Conservation (phyloP, 92 coral and sea anemone genomes). For the Zoanthus solanderi region DNA sequence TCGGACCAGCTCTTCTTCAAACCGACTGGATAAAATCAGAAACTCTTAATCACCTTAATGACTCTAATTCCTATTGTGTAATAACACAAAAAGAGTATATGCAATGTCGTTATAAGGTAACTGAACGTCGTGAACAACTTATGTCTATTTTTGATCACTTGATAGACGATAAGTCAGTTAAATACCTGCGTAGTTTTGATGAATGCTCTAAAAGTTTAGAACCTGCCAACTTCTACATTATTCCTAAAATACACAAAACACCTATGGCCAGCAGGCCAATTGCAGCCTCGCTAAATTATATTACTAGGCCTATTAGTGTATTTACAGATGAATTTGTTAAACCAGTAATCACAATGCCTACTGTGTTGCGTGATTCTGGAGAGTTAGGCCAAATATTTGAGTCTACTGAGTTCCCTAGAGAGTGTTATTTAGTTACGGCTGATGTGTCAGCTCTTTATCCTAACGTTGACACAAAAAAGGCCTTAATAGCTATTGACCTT, state of each 20-base stretch:
- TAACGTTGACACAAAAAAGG: too few relatives aligned
- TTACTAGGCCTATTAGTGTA: too few relatives aligned
- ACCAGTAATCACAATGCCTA: too few relatives aligned
- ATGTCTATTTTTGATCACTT: slow-evolving; percentile 2
- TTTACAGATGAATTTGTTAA: too few relatives aligned
- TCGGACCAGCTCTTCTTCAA: not conserved
- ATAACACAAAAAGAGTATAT: not conserved
- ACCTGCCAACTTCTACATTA: slow-evolving; percentile 20
- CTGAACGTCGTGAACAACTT: slow-evolving; percentile 5
- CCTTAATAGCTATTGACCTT: too few relatives aligned
- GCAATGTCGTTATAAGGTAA: slow-evolving; percentile 3
- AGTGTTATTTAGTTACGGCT: too few relatives aligned
- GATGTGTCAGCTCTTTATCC: too few relatives aligned
- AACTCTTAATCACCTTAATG: slow-evolving; percentile 16
- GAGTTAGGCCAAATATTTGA: too few relatives aligned
- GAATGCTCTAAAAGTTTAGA: slow-evolving; percentile 19
- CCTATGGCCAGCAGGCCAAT: too few relatives aligned
- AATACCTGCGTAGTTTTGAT: slow-evolving; percentile 22
- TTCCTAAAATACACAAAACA: not conserved
- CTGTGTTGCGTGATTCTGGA: too few relatives aligned
- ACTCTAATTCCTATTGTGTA: slow-evolving; percentile 4
- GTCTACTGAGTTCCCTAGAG: too few relatives aligned
- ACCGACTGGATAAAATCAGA: slow-evolving; percentile 31
- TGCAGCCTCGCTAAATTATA: too few relatives aligned
- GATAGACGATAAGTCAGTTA: slow-evolving; percentile 19